These are phyloP conservation scores for Scomber scombrus DNA, from an alignment of 2,113 vertebrate species.

Conservation along the genomic window DNA sequence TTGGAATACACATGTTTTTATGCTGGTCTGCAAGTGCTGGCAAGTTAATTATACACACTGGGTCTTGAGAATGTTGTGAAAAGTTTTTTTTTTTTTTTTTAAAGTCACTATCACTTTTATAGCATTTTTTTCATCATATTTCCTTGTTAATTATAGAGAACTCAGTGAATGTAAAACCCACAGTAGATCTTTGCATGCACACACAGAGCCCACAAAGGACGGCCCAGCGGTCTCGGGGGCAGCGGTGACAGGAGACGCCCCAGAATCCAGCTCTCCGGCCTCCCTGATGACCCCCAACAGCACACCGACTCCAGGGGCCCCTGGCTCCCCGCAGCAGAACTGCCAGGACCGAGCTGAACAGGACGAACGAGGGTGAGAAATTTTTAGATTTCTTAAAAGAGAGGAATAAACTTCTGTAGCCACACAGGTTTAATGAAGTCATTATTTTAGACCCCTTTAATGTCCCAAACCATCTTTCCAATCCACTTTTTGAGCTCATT, in stretches of 20 bases:
- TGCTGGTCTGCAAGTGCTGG: not conserved
- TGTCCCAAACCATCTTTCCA: not conserved
- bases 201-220: slow-evolving; percentile 70
- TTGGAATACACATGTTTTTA: not conserved
- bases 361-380: slow-evolving; percentile 84
- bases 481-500: not conserved
- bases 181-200: not conserved
- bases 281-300: slow-evolving; percentile 83
- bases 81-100: not conserved
- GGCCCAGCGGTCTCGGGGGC: slow-evolving; percentile 49
- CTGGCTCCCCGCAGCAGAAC: slow-evolving; percentile 85
- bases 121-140: not conserved
- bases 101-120: not conserved
- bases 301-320: slow-evolving; percentile 80
- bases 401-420: not conserved
- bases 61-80: not conserved
- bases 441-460: no score
- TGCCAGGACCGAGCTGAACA: slow-evolving; percentile 87
- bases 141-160: not conserved
- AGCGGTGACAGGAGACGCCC: slow-evolving; percentile 51
- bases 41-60: not conserved
- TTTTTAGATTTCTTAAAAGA: not conserved
- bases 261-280: slow-evolving; percentile 60
- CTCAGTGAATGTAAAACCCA: not conserved
- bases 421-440: not conserved